Conservation (phyloP, 2,113 vertebrate species). For the Rostratula benghalensis region DNA sequence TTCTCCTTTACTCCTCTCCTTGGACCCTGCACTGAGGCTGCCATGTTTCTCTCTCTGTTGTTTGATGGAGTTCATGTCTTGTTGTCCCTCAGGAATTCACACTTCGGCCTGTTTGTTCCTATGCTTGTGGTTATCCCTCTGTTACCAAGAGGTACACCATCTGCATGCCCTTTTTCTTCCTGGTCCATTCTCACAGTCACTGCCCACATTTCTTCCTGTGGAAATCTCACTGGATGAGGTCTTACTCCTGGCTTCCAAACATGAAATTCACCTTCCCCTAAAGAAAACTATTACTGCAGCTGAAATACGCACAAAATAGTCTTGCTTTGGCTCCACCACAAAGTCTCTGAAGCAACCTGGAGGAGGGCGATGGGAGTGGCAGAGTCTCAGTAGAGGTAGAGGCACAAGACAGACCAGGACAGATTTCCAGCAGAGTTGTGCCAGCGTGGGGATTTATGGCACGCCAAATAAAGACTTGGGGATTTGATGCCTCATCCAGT, state of each 20-base stretch:
- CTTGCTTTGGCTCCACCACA: background rate
- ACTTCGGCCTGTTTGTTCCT: background rate
- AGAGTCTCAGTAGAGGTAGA: background rate
- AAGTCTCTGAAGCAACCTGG: background rate
- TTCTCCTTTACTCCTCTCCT: background rate
- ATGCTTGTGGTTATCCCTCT: background rate
- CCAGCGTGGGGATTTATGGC: background rate
- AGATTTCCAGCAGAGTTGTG: background rate
- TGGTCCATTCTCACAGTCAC: background rate
- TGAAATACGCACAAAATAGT: background rate
- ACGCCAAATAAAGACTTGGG: background rate
- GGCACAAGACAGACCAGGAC: background rate
- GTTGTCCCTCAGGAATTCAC: background rate
- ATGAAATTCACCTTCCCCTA: background rate
- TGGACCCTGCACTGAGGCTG: background rate
- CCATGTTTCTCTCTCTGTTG: background rate
- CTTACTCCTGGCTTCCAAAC: background rate
- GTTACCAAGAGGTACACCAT: background rate
- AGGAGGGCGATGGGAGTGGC: background rate
- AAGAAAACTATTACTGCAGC: background rate
- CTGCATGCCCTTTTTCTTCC: no score
- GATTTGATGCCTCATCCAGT: background rate
- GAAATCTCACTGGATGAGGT: background rate
- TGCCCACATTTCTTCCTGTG: background rate
- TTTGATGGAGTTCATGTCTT: background rate